Percentiles rank a stretch among this genome's conserved stretches.
Conservation (phyloP, 1,140 invertebrate genomes). For the Drosophila miranda region DNA sequence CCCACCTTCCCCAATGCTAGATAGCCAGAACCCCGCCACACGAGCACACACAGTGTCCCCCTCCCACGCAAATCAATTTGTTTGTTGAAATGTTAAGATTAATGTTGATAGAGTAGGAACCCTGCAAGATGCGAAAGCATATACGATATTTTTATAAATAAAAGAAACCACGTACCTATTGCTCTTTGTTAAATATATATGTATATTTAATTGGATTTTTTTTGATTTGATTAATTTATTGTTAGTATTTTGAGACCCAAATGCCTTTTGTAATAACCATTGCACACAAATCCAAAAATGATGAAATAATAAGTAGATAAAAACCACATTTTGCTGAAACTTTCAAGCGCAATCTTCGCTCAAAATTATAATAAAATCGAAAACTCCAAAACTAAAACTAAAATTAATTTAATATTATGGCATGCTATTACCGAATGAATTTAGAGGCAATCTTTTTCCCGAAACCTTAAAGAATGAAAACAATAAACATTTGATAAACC, state of each 20-base stretch:
- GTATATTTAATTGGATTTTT: conserved; percentile 25
- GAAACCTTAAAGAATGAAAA: conserved; percentile 46
- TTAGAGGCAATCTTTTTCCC: conserved; percentile 68
- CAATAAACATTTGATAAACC: conserved; percentile 44
- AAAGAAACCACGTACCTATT: conserved; percentile 60
- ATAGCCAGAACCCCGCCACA: conserved; percentile 8
- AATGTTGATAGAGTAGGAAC: conserved; percentile 41
- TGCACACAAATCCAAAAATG: conserved; percentile 11
- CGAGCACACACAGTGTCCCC: conserved; percentile 6
- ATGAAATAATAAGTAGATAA: conserved; percentile 14
- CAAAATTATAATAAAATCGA: conserved; percentile 32
- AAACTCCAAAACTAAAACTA: conserved; percentile 10
- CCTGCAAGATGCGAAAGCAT: conserved; percentile 12
- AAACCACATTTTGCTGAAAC: conserved; percentile 15
- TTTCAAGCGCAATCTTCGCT: conserved; percentile 41
- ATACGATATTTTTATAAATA: conserved; percentile 47
- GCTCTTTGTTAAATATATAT: conserved; percentile 40
- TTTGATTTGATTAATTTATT: conserved; percentile 34
- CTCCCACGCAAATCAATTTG: conserved; percentile 44
- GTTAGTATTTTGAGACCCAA: conserved; percentile 39
- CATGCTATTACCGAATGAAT: conserved; percentile 59
- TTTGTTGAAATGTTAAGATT: conserved; percentile 70
- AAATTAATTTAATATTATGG: conserved; percentile 20
- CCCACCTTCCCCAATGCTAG: conserved; percentile 40
- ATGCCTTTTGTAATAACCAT: conserved; percentile 24